Evolutionary conservation across 1,140 invertebrate genomes (phyloP).

Genomic region (Trachymyrmex septentrionalis): DNA sequence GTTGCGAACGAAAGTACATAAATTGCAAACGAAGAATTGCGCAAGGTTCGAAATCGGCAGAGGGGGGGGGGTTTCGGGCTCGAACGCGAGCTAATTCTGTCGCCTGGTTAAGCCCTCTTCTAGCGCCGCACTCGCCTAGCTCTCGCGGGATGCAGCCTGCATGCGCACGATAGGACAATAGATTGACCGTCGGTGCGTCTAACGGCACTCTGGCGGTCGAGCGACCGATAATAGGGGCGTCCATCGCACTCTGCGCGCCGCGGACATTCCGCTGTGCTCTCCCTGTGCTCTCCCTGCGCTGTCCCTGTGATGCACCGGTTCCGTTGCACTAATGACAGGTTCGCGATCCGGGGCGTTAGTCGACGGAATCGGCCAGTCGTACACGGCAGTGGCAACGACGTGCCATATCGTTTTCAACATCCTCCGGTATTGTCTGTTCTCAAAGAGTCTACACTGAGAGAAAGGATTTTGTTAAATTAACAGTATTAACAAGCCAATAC

Average conservation of each 20-base stretch:
- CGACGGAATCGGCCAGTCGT: conserved; percentile 59
- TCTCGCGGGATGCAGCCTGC: conserved; percentile 62
- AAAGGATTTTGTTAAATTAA: too few relatives aligned
- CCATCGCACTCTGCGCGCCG: conserved; percentile 54
- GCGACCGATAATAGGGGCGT: conserved; percentile 78
- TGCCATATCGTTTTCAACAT: conserved; percentile 23
- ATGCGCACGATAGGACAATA: conserved; percentile 79
- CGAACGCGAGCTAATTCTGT: conserved; percentile 40
- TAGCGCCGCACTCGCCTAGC: too few relatives aligned
- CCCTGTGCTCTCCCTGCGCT: conserved; percentile 14
- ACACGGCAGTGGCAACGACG: not conserved
- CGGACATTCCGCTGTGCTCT: conserved; percentile 52
- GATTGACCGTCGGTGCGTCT: conserved; percentile 79
- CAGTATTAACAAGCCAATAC: too few relatives aligned
- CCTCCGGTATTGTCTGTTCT: conserved; percentile 22
- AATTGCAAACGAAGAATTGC: too few relatives aligned
- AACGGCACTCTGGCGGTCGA: conserved; percentile 83
- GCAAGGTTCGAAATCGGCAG: too few relatives aligned
- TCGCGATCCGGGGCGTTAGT: conserved; percentile 71
- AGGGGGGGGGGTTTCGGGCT: too few relatives aligned
- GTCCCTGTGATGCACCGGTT: conserved; percentile 71
- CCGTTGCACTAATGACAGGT: conserved; percentile 79
- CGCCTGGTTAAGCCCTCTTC: conserved; percentile 27
- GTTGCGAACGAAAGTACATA: too few relatives aligned
- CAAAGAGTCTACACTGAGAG: too few relatives aligned